phyloP scores from a whole-genome alignment of 2,113 vertebrate genomes.

The Megaceryle torquata region DNA sequence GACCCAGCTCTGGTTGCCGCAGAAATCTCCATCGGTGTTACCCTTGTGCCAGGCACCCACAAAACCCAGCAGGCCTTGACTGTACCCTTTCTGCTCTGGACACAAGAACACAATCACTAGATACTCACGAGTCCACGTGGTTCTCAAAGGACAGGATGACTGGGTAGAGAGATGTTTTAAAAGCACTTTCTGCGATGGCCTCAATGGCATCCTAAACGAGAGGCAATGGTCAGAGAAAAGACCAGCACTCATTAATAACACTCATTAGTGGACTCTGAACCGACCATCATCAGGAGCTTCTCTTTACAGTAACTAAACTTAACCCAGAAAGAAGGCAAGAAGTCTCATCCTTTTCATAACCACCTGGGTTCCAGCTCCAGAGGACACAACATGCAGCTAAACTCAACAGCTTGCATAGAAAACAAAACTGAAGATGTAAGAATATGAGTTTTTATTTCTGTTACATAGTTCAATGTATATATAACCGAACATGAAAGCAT shows the following conservation, averaged over 20 bases:
- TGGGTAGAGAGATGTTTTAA: conserved; percentile 95
- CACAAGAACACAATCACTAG: background rate
- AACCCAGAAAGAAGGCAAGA: background rate
- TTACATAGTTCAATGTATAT: background rate
- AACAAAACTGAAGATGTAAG: background rate
- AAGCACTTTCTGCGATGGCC: conserved; percentile 95
- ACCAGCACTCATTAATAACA: background rate
- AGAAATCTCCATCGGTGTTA: background rate
- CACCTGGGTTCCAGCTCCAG: background rate
- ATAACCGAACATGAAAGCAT: fast-evolving
- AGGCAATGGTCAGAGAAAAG: background rate
- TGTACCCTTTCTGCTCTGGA: background rate
- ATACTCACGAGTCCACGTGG: conserved; percentile 95
- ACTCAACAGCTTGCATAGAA: background rate
- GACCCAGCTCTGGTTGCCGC: background rate
- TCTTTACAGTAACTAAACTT: background rate
- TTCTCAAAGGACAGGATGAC: conserved; percentile 97
- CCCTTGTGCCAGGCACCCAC: background rate
- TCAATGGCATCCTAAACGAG: conserved; percentile 91
- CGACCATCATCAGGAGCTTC: background rate
- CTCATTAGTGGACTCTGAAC: background rate
- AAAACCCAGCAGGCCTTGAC: background rate
- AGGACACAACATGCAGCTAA: background rate
- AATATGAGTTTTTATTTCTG: background rate
- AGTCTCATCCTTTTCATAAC: background rate